Evolutionary conservation across 2,113 vertebrate species (phyloP).

Genomic region (Menidia beryllina): DNA sequence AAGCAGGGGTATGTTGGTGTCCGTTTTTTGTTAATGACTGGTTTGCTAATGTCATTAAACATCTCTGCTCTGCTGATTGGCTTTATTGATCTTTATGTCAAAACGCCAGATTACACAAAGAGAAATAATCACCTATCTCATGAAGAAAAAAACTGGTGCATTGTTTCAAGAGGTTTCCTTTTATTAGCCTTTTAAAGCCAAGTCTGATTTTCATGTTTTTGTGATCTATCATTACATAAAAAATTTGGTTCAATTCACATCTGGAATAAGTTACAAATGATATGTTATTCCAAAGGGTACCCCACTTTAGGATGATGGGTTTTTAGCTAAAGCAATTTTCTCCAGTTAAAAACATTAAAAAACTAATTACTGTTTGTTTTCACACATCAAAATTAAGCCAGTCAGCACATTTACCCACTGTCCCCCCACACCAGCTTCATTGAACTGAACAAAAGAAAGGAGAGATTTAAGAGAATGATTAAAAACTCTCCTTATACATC

Average conservation of each 20-base stretch:
- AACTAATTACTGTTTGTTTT: slow-evolving; percentile 2
- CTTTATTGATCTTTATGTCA: slow-evolving; percentile 51
- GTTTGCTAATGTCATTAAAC: slow-evolving; percentile 42
- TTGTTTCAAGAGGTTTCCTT: slow-evolving; percentile 14
- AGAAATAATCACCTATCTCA: slow-evolving; percentile 22
- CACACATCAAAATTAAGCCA: slow-evolving; percentile 16
- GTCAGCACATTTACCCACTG: slow-evolving; percentile 25
- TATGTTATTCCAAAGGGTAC: too few species aligned
- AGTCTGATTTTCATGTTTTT: slow-evolving; percentile 7
- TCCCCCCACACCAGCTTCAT: slow-evolving; percentile 35
- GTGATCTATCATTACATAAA: not conserved
- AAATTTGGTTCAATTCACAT: too few species aligned
- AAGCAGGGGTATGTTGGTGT: not conserved
- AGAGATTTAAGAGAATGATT: slow-evolving; percentile 39
- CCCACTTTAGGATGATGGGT: too few species aligned
- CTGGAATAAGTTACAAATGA: not conserved
- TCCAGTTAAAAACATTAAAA: too few species aligned
- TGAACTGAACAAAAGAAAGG: slow-evolving; percentile 18
- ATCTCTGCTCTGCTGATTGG: slow-evolving; percentile 17
- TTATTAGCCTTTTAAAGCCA: slow-evolving; percentile 23
- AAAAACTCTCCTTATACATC: slow-evolving; percentile 42
- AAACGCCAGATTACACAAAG: slow-evolving; percentile 18
- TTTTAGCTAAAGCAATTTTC: too few species aligned
- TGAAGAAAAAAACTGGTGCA: not conserved
- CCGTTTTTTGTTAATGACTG: slow-evolving; percentile 22